Evolutionary conservation across 1,140 invertebrate genomes (phyloP), one percentile per base, ranked within the genome.

Genomic region (Papilio helenus): DNA sequence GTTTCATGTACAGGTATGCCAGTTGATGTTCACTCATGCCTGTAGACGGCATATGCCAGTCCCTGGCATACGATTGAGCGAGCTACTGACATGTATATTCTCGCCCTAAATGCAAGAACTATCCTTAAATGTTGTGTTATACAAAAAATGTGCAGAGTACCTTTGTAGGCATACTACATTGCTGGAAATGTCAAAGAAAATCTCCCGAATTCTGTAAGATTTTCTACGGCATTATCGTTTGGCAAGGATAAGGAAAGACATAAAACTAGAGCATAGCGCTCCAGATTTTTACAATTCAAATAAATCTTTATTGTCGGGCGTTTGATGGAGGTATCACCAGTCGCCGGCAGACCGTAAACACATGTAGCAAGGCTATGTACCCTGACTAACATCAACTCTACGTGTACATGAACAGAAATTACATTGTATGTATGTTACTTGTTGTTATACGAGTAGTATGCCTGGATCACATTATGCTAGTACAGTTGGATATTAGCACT

Each of bases 241-340:
- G 61, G 61, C 61, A 34, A 29, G 61, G 61, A 26, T 34, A 7
- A 68, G 61, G 26, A 68, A 29, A 18, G 14, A 29, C 61, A 29
- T 68, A 68, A 68, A 68, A 68, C 61, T 68, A 68, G 23, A 68
- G 26, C 26, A 29, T 68, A 68, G 61, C 20, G 58, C 26, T 68
- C 61, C 26, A 68, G 61, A 68, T 68, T 68, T 68, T 68, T 68
- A 68, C 61, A 68, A 68, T 68, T 68, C 61, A 68, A 68, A 68
- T 68, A 68, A 68, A 68, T 68, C 61, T 68, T 68, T 68, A 68
- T 34, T 29, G 61, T 68, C 61, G 61, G 61, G 61, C 61, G 61
- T 68, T 68, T 68, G 61, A 68, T 68, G 26, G 61, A 68, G 61
- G 61, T 16, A 68, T 29, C 61, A 12, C 12, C 61, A 16, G 61